Conservation (phyloP, 1,140 invertebrate species). For the Arion vulgaris region DNA sequence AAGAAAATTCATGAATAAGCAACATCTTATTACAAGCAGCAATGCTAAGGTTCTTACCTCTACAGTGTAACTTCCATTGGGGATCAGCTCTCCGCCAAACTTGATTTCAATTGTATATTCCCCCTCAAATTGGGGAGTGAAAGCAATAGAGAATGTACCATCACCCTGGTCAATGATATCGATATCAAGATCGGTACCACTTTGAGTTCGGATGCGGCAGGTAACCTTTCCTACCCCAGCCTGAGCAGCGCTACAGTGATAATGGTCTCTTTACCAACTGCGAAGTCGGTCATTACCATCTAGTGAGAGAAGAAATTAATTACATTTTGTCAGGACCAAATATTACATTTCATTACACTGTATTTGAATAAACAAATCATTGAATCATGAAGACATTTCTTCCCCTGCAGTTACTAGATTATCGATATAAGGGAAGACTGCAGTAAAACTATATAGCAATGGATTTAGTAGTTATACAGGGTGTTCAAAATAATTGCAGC, state of each 20-base stretch:
- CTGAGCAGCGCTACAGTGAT: constrained; percentile 87
- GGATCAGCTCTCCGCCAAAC: constrained; percentile 89
- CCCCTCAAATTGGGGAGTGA: constrained; percentile 85
- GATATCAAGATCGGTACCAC: constrained; percentile 85
- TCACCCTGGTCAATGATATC: constrained; percentile 89
- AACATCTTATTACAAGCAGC: too few relatives aligned
- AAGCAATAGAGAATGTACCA: constrained; percentile 83
- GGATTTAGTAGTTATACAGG: too few relatives aligned
- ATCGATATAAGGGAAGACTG: too few relatives aligned
- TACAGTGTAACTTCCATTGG: constrained; percentile 82
- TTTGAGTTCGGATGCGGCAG: constrained; percentile 85
- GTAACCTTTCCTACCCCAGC: constrained; percentile 89
- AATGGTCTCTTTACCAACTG: constrained; percentile 83
- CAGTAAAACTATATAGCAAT: too few relatives aligned
- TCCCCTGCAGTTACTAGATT: too few relatives aligned
- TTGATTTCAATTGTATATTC: constrained; percentile 90
- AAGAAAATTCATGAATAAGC: too few relatives aligned
- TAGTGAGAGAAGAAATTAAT: constrained; percentile 42
- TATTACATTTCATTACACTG: too few relatives aligned
- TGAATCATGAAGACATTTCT: too few relatives aligned
- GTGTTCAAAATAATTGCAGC: too few relatives aligned
- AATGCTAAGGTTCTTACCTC: constrained; percentile 54
- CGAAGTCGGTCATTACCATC: constrained; percentile 75
- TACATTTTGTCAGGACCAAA: too few relatives aligned
- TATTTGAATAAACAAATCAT: too few relatives aligned